phyloP scores from a whole-genome alignment of 2,888 invertebrate species.

The Panorpa germanica region DNA sequence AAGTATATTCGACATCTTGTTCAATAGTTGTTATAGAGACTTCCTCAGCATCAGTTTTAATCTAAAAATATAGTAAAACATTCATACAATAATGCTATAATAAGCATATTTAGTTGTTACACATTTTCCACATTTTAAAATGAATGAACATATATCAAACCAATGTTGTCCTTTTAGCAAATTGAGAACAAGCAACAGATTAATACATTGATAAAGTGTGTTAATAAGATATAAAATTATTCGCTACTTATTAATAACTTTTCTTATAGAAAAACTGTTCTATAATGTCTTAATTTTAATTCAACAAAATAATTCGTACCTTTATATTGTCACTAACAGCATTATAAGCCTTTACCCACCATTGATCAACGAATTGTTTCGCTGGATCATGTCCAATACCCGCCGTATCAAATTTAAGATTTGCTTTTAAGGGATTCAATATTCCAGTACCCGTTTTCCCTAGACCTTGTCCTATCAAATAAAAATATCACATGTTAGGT shows the following conservation, averaged over 20 bases:
- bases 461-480: constrained; percentile 53
- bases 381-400: constrained; percentile 63
- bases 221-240: background rate
- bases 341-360: constrained; percentile 70
- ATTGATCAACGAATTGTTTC: constrained; percentile 58
- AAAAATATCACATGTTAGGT: constrained; percentile 10
- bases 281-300: constrained; percentile 16
- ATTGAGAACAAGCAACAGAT: too few relatives aligned
- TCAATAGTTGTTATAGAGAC: too few relatives aligned
- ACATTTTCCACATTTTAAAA: too few relatives aligned
- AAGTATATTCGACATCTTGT: constrained; percentile 22
- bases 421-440: constrained; percentile 53
- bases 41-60: background rate
- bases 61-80: too few relatives aligned
- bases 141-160: too few relatives aligned
- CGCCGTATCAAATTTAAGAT: constrained; percentile 56
- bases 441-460: constrained; percentile 70
- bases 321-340: constrained; percentile 50
- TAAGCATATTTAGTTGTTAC: too few relatives aligned
- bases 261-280: background rate
- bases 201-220: too few relatives aligned
- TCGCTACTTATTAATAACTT: too few relatives aligned
- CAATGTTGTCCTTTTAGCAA: too few relatives aligned
- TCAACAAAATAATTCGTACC: constrained; percentile 24
- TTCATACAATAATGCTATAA: too few relatives aligned